Percentiles rank a stretch among this genome's conserved stretches.
These are phyloP conservation scores for Prionailurus bengalensis DNA, from an alignment of 2,113 vertebrate species.

Conservation along the genomic window DNA sequence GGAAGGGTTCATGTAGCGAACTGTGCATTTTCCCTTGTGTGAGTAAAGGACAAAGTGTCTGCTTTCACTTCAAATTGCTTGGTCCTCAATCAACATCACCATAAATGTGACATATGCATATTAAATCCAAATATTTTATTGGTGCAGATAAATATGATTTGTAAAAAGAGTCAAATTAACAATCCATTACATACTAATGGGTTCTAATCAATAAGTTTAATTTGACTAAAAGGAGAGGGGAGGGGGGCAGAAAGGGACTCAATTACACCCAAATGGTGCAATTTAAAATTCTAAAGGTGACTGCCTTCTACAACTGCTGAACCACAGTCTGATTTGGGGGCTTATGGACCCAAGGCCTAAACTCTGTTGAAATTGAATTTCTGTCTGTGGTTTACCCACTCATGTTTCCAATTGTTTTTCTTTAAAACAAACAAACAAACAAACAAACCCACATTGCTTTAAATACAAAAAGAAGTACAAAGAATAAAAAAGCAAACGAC, in stretches of 20 bases:
- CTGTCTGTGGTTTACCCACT: neutral
- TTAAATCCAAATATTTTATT: constrained; percentile 82
- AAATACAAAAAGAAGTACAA: neutral
- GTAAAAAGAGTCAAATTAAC: constrained; percentile 89
- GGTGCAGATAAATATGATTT: constrained; percentile 88
- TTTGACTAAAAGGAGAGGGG: constrained; percentile 85
- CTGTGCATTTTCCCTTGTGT: neutral
- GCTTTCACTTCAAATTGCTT: constrained; percentile 58
- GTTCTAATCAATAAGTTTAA: constrained; percentile 87
- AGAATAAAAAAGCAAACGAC: neutral
- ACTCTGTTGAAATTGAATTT: neutral
- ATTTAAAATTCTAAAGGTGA: constrained; percentile 72
- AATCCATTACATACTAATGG: constrained; percentile 88
- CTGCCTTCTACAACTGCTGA: constrained; percentile 34
- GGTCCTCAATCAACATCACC: constrained; percentile 74
- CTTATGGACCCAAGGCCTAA: neutral
- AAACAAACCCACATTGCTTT: neutral
- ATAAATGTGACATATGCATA: constrained; percentile 77
- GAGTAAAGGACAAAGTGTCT: constrained; percentile 54
- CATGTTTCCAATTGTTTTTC: neutral
- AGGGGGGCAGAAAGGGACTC: constrained; percentile 53
- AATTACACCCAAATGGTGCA: constrained; percentile 76
- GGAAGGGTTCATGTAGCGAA: neutral
- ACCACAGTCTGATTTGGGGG: neutral
- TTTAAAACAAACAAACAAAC: neutral